Conservation (phyloP, 2,888 invertebrate genomes). For the Dasysyrphus tricinctus region DNA sequence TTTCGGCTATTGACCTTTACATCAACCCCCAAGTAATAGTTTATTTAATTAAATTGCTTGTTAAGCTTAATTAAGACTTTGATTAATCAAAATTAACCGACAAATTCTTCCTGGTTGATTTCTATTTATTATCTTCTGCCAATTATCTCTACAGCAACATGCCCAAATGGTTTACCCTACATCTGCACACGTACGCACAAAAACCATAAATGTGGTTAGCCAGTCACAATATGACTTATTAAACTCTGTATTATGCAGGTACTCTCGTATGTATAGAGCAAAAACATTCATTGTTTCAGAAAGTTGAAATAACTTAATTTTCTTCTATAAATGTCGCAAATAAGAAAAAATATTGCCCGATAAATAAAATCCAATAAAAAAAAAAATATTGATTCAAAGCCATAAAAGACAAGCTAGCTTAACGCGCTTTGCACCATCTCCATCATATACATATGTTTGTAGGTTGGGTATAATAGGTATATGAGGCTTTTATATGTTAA, state of each 20-base stretch:
- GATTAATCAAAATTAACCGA: constrained; percentile 32
- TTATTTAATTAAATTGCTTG: not conserved
- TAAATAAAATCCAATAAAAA: constrained; percentile 68
- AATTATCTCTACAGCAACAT: constrained; percentile 5
- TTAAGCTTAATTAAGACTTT: not conserved
- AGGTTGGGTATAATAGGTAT: too few species aligned
- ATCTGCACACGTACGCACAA: not conserved
- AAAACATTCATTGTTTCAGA: constrained; percentile 26
- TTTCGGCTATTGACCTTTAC: too few species aligned
- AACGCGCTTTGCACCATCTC: not conserved
- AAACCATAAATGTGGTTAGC: constrained; percentile 10
- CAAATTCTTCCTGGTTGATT: constrained; percentile 9
- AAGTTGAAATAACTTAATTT: constrained; percentile 34
- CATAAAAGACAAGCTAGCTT: constrained; percentile 50
- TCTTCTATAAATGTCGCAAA: constrained; percentile 8
- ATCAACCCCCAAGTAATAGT: too few species aligned
- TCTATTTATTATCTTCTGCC: not conserved
- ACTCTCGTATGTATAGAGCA: constrained; percentile 7
- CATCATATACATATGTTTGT: not conserved
- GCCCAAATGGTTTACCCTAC: not conserved
- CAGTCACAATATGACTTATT: constrained; percentile 50
- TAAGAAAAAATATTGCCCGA: constrained; percentile 41
- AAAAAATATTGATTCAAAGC: constrained; percentile 51
- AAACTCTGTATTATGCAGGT: not conserved
- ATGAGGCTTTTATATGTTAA: not conserved